Evolutionary conservation across 2,113 vertebrate species (phyloP), one percentile per base, ranked within the genome.

Genomic region (Gymnarchus niloticus): DNA sequence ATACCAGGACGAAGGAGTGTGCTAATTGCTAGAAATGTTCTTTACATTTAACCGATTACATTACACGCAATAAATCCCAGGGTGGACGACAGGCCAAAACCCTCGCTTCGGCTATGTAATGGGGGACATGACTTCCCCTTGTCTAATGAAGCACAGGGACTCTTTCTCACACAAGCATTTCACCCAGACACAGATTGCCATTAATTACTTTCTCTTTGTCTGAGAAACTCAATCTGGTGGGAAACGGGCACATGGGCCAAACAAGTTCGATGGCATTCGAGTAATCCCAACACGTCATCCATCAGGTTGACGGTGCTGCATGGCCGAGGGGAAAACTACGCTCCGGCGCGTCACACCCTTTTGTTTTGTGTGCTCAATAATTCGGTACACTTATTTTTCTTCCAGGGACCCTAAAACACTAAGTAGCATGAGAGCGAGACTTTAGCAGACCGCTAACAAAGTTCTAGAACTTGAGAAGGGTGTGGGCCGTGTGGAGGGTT

Each of bases 171-270:
- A n/a, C 21, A 14, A 61, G 19, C 57, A n/a, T 25, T 21, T 61
- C 57, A 23, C 21, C 19, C 6, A 23, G 57, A 61, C 19, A 23
- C 8, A 4, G 57, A 61, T 61, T 23, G 5, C 23, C 57, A 92
- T 92, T 91, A 92, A 92, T 92, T 91, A 91, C 89, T 90, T 90
- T 85, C 85, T 88, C 89, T 91, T 90, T 87, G 83, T 87, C 86
- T 83, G 87, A 88, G 90, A 91, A 65, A 86, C 87, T 77, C 81
- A 88, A 86, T 85, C 88, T 87, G 89, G 89, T 85, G 88, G 84
- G 84, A 89, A 84, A 44, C 87, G 81, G 85, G 88, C 89, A 91
- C 86, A 81, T 90, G 90, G 89, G 90, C 87, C 91, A 92, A 93
- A 92, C 86, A 90, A 86, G 83, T 84, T 69, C 83, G 87, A 83